phyloP scores from a whole-genome alignment of 2,888 invertebrate genomes.

The Trichacis sp. region DNA sequence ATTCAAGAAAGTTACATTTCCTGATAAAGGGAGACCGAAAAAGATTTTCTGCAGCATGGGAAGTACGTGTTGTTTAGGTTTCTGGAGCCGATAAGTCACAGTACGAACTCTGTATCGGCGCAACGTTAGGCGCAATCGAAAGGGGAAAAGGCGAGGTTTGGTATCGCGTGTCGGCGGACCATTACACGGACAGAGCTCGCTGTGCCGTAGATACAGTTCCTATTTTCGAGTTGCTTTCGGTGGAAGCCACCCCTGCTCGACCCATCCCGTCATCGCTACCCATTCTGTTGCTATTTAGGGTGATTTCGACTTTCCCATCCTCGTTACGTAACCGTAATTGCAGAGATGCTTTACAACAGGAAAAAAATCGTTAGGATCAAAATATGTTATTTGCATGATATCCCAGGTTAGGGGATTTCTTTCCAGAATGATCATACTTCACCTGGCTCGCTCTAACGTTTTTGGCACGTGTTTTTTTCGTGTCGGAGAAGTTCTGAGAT shows the following conservation, averaged over 20 bases:
- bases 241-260: conserved; percentile 34
- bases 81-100: conserved; percentile 68
- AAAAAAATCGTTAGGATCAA: not conserved
- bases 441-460: too few species aligned
- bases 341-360: conserved; percentile 25
- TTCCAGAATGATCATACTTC: too few species aligned
- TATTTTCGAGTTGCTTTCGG: conserved; percentile 58
- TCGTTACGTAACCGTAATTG: conserved; percentile 49
- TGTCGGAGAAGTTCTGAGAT: too few species aligned
- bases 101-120: conserved; percentile 49
- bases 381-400: not conserved
- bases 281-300: conserved; percentile 59
- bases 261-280: conserved; percentile 44
- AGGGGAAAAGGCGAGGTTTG: conserved; percentile 49
- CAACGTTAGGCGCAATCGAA: conserved; percentile 14
- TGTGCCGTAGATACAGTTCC: conserved; percentile 60
- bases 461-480: too few species aligned
- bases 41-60: too few species aligned
- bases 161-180: conserved; percentile 66
- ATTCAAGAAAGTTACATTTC: too few species aligned
- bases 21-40: too few species aligned
- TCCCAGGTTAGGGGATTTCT: too few species aligned
- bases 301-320: conserved; percentile 56
- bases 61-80: too few species aligned
- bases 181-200: conserved; percentile 65